Base-by-base conservation (phyloP, 92 coral and sea anemone species). In the Phenganax marumi region DNA sequence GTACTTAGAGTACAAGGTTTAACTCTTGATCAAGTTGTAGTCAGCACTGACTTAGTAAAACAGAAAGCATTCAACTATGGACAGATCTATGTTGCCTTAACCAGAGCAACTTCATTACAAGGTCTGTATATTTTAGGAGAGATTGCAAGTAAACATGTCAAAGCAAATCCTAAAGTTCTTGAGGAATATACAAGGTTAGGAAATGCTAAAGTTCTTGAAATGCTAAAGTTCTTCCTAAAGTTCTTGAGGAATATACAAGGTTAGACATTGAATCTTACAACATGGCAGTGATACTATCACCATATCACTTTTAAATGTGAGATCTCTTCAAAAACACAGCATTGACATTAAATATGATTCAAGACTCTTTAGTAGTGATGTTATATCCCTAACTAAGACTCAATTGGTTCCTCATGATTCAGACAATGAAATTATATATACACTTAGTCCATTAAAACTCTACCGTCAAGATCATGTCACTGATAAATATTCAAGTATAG, bases 1-100 rank as follows among this genome's bases (percentile, higher is more conserved):
- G 64, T 91, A 10, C 91, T 89, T 57, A 91, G 89, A 82, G 94
- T 91, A 6, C 94, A 91, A 70, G 94, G 89, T 50, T 68, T 81
- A 21, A 65, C 92, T 24, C 55, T 91, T 19, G 50, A 74, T 52
- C 64, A 85, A 14, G 62, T 88, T 83, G 91, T 91, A 43, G 49
- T 88, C 43, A 88, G 89, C 71, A 69, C 80, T 64, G 85, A 83
- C 9, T 68, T 90, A 75, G 17, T 25, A 13, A 88, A 71, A 48
- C 95, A 91, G 76, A 89, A 46, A 19, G 8, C 50, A 62, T 91
- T 91, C 47, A 91, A 91, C 63, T 81, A 68, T 76, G 90, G 91
- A 3, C 89, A 91, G 49, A 65, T 84, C 4, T 89, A 87, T 91
- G 92, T 91, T 51, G 97, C 92, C 9, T 55, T 91, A 48, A 89